phyloP scores from a whole-genome alignment of 2,888 invertebrate species.

The Apamea crenata region DNA sequence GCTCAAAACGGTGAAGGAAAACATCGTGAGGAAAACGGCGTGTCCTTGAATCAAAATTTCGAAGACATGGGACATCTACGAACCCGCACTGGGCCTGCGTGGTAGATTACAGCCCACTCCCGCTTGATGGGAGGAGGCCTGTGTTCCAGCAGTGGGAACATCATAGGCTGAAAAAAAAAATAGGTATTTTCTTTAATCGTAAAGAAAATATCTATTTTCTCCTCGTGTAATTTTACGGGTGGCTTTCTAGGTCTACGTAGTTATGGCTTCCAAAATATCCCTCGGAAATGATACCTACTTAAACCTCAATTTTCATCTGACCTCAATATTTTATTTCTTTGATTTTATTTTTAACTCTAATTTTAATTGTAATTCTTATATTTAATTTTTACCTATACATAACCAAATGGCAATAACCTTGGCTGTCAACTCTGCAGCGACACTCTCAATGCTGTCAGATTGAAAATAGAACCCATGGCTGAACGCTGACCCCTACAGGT shows the following conservation, averaged over 20 bases:
- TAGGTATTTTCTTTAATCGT: too few relatives aligned
- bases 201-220: constrained; percentile 19
- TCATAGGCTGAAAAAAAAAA: not conserved
- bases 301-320: not conserved
- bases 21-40: not conserved
- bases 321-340: too few relatives aligned
- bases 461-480: too few relatives aligned
- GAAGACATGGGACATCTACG: not conserved
- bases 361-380: too few relatives aligned
- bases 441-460: too few relatives aligned
- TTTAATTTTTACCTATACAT: too few relatives aligned
- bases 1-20: not conserved
- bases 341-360: too few relatives aligned
- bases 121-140: not conserved
- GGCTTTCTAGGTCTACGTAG: not conserved
- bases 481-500: too few relatives aligned
- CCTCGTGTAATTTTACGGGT: constrained; percentile 22
- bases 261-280: constrained; percentile 2
- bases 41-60: not conserved
- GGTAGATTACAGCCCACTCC: not conserved
- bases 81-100: not conserved
- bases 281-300: not conserved
- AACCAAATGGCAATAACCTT: too few relatives aligned
- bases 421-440: too few relatives aligned
- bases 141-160: not conserved